Base-by-base conservation (phyloP, 2,797 vertebrate species). In the Aulostomus chinensis region DNA sequence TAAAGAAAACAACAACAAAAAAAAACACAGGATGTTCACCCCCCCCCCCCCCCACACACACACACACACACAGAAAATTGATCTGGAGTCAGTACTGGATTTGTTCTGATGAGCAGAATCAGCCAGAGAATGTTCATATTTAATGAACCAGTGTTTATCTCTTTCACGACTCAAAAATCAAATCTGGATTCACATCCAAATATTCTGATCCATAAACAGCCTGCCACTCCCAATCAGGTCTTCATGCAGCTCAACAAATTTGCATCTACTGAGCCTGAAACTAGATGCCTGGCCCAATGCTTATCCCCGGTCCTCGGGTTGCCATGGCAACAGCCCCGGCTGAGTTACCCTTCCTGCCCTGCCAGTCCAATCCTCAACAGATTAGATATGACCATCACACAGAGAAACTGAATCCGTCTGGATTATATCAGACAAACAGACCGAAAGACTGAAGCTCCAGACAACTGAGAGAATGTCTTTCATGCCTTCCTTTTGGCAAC, bases 301-400 rank as follows among this genome's bases (percentile, higher is more conserved):
- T 70, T 55, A 60, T 46, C 68, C 36, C 39, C 16, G 25, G 32
- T 43, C 59, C 29, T 31, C 3, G 0, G 29, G 78, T 83, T 47
- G 51, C 82, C 72, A 68, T 80, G 59, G 77, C 66, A 78, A 84
- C 80, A 66, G 57, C 48, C 50, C 41, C 13, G 57, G 54, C 57
- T 76, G 46, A 42, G 24, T 39, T 61, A 31, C 48, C 38, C 18
- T 48, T 39, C 32, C 48, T 42, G 48, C 38, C 54, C 59, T 62
- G 39, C 18, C 10, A 46, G 47, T 47, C 55, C 70, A 72, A 78
- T 78, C 68, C 77, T 59, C 63, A 1, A 17, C 66, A 72, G 68
- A 76, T 86, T 68, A 74, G 58, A 80, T 73, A 69, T 34, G 35
- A 62, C 28, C 70, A 48, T 72, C 56, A 62, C 12, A 68, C 42